These are phyloP conservation scores for Rhynchonema sp. DNA, from an alignment of 2,888 invertebrate genomes.

Conservation along the genomic window DNA sequence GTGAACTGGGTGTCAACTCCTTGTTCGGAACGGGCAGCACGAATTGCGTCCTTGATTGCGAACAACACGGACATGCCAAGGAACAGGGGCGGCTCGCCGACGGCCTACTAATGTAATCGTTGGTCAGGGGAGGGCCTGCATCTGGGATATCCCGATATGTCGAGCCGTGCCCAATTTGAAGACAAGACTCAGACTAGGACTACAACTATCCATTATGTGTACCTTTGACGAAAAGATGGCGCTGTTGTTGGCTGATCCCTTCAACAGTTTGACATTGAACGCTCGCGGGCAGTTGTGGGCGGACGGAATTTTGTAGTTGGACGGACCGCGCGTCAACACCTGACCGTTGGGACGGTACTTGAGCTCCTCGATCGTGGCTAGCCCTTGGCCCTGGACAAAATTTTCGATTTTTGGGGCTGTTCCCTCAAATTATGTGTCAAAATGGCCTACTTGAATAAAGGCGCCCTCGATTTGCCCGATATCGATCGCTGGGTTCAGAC, in stretches of 20 bases:
- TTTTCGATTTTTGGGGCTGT: too few relatives aligned
- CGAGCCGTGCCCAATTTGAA: too few relatives aligned
- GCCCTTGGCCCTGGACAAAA: constrained; percentile 61
- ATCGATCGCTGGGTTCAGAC: constrained; percentile 85
- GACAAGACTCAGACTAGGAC: too few relatives aligned
- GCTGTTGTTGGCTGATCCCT: constrained; percentile 67
- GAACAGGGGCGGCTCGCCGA: constrained; percentile 85
- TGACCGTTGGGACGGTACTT: constrained; percentile 64
- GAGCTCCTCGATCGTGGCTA: constrained; percentile 73
- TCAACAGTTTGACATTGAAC: constrained; percentile 74
- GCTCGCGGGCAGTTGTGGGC: constrained; percentile 73
- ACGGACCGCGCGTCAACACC: constrained; percentile 60
- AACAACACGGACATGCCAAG: constrained; percentile 63
- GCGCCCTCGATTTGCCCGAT: constrained; percentile 90
- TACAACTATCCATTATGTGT: too few relatives aligned
- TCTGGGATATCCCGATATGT: too few relatives aligned
- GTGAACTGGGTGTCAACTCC: constrained; percentile 38
- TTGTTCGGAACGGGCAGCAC: constrained; percentile 50
- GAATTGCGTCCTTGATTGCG: constrained; percentile 61
- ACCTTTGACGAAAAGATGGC: constrained; percentile 92
- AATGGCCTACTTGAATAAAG: constrained; percentile 47
- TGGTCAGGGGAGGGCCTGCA: too few relatives aligned
- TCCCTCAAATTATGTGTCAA: too few relatives aligned
- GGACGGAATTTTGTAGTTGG: constrained; percentile 78
- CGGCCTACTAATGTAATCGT: too few relatives aligned